Evolutionary conservation across 2,888 invertebrate genomes (phyloP).

Genomic region (Chydorus sphaericus): DNA sequence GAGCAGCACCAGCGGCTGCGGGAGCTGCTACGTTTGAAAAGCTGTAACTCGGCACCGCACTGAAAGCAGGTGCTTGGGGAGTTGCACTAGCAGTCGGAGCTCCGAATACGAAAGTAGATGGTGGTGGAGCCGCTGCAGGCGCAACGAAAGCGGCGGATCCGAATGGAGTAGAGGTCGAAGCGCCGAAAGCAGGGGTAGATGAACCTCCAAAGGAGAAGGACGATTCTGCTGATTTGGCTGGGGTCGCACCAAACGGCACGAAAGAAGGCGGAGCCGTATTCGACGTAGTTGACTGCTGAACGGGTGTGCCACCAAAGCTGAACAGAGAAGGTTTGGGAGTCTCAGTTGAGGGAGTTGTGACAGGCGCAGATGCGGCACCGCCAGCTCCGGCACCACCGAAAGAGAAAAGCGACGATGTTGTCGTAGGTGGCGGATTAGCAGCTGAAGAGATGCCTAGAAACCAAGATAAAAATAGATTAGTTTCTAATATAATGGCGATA

Average conservation of each 20-base stretch:
- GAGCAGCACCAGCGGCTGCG: not conserved
- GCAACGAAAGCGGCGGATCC: conserved; percentile 6
- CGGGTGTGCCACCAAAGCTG: conserved; percentile 7
- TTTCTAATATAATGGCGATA: too few relatives aligned
- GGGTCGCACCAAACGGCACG: conserved; percentile 7
- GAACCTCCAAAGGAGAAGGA: not conserved
- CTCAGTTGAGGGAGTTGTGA: not conserved
- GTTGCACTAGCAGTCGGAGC: not conserved
- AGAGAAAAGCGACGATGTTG: not conserved
- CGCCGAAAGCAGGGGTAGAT: conserved; percentile 6
- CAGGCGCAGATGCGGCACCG: not conserved
- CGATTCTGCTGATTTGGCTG: not conserved
- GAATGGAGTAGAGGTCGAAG: not conserved
- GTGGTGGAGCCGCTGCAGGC: not conserved
- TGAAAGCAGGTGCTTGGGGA: conserved; percentile 1
- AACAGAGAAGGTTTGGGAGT: not conserved
- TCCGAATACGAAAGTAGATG: conserved; percentile 3
- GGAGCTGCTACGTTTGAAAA: conserved; percentile 6
- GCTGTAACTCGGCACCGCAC: conserved; percentile 7
- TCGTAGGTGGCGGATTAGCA: not conserved
- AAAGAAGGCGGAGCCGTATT: not conserved
- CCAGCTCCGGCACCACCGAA: not conserved
- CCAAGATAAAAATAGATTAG: too few relatives aligned
- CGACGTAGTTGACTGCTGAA: not conserved
- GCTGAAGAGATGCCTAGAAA: too few relatives aligned